Conservation (phyloP, 2,797 vertebrate species). For the Kryptolebias ocellatus region DNA sequence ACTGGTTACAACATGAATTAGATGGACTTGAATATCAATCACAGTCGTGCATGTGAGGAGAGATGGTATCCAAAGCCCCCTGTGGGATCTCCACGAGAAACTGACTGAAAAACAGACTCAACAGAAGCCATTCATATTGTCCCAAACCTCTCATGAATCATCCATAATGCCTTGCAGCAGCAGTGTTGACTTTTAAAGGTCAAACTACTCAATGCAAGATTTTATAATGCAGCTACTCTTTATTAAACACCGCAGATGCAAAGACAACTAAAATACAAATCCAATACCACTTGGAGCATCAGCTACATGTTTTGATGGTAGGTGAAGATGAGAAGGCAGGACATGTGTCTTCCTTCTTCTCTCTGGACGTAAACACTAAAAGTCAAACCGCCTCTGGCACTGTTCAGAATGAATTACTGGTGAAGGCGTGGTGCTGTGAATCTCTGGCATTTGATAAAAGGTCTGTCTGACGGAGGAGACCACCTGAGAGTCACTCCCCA, state of each 20-base stretch:
- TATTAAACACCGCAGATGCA: slow-evolving; percentile 17
- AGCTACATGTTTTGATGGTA: background rate
- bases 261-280: slow-evolving; percentile 13
- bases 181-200: slow-evolving; percentile 67
- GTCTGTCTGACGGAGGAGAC: slow-evolving; percentile 60
- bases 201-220: slow-evolving; percentile 32
- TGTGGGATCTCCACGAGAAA: slow-evolving; percentile 23
- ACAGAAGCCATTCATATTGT: slow-evolving; percentile 23
- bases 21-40: slow-evolving; percentile 48
- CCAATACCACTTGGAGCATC: slow-evolving; percentile 15
- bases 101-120: slow-evolving; percentile 17
- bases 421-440: slow-evolving; percentile 51
- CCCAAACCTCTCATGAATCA: slow-evolving; percentile 3
- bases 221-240: slow-evolving; percentile 21
- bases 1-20: slow-evolving; percentile 52
- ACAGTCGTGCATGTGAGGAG: slow-evolving; percentile 6
- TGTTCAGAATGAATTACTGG: slow-evolving; percentile 70
- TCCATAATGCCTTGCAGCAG: slow-evolving; percentile 17
- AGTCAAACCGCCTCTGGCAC: slow-evolving; percentile 66
- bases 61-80: slow-evolving; percentile 44
- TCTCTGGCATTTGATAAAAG: slow-evolving; percentile 80
- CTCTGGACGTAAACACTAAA: slow-evolving; percentile 56
- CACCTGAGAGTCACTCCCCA: slow-evolving; percentile 44
- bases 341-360: slow-evolving; percentile 14
- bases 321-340: slow-evolving; percentile 18